phyloP scores from a whole-genome alignment of 1,140 invertebrate genomes.

The Atta cephalotes region DNA sequence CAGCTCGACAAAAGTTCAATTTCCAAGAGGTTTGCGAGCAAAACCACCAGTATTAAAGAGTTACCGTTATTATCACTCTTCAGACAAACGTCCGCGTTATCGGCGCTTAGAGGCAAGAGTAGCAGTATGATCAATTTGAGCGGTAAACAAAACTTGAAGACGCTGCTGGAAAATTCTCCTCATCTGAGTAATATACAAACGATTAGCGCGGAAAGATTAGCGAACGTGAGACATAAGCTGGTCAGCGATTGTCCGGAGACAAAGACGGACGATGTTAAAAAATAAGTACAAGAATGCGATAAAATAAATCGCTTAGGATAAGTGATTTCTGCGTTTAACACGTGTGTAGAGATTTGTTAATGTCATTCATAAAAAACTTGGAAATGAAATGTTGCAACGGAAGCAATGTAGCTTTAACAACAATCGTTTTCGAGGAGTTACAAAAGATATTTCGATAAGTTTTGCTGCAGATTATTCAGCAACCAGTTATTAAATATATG shows the following conservation, averaged over 20 bases:
- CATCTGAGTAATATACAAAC: constrained; percentile 77
- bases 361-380: constrained; percentile 16
- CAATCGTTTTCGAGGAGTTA: not conserved
- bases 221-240: constrained; percentile 78
- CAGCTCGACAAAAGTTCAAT: constrained; percentile 41
- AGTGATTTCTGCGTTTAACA: constrained; percentile 37
- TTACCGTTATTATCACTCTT: constrained; percentile 82
- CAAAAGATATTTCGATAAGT: not conserved
- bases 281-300: constrained; percentile 49
- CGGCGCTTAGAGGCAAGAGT: constrained; percentile 76
- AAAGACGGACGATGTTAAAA: constrained; percentile 24
- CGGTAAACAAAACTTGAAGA: constrained; percentile 76
- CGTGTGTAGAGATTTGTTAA: constrained; percentile 26
- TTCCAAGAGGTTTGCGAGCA: constrained; percentile 28
- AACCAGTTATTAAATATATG: not conserved
- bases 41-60: constrained; percentile 76
- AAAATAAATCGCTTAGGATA: constrained; percentile 54
- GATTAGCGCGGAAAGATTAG: constrained; percentile 79
- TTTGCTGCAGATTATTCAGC: not conserved
- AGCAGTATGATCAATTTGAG: constrained; percentile 82
- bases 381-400: constrained; percentile 1
- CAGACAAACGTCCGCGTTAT: constrained; percentile 58
- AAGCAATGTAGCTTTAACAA: not conserved
- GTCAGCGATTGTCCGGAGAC: constrained; percentile 67
- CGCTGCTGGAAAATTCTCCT: constrained; percentile 77